Percentiles rank a stretch among this genome's conserved stretches.
Conservation (phyloP, 2,888 invertebrate species). For the Eupithecia exiguata region DNA sequence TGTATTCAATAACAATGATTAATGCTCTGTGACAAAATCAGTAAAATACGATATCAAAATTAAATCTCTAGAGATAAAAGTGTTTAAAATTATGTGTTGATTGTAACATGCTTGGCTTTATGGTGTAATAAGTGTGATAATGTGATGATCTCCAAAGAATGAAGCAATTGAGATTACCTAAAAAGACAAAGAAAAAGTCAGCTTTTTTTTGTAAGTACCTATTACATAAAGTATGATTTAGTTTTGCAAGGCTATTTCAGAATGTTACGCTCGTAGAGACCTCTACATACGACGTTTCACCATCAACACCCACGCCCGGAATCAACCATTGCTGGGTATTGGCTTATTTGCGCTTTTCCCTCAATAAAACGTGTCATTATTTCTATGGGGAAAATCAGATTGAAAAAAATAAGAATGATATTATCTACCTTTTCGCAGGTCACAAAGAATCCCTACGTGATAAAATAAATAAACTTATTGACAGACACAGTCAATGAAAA, state of each 20-base stretch:
- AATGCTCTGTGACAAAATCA: not conserved
- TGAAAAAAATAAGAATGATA: not conserved
- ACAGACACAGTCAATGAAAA: no score
- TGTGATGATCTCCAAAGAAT: not conserved
- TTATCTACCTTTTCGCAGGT: not conserved
- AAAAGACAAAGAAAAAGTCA: not conserved
- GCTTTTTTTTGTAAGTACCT: not conserved
- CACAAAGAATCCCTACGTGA: no score
- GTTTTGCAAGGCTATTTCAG: not conserved
- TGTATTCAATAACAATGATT: not conserved
- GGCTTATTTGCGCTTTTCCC: not conserved
- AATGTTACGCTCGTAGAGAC: not conserved
- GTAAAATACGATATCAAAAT: not conserved
- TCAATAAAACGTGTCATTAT: not conserved
- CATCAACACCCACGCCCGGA: not conserved
- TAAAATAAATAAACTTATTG: no score
- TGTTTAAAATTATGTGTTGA: not conserved
- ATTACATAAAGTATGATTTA: not conserved
- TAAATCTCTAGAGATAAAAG: not conserved
- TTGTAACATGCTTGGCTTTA: not conserved
- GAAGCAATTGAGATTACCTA: not conserved
- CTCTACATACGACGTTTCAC: not conserved
- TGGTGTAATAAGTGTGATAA: not conserved
- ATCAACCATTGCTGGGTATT: not conserved
- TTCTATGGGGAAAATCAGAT: no score